Percentiles rank a stretch among this genome's conserved stretches.
Evolutionary conservation across 2,888 invertebrate genomes (phyloP).

Genomic region (Nebria brevicollis): DNA sequence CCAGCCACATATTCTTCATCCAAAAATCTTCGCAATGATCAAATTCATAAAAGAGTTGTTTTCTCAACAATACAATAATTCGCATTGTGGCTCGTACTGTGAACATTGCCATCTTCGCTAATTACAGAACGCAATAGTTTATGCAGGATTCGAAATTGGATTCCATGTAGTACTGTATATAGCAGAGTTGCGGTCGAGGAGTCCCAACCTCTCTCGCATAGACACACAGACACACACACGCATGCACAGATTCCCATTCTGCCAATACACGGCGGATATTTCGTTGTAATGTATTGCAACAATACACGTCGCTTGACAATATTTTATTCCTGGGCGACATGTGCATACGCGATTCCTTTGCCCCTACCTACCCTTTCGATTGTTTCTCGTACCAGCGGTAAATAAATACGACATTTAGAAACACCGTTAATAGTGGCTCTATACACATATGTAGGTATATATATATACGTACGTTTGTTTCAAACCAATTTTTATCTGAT

Average conservation of each 20-base stretch:
- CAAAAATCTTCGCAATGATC: no score
- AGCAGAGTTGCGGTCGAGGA: slow-evolving; percentile 33
- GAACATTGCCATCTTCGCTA: slow-evolving; percentile 37
- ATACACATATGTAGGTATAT: background rate
- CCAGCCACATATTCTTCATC: no score
- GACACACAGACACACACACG: background rate
- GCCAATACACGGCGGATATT: slow-evolving; percentile 43
- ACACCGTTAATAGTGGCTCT: slow-evolving; percentile 5
- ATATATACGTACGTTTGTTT: background rate
- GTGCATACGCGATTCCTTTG: slow-evolving; percentile 19
- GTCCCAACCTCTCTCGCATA: no score
- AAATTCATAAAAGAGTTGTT: no score
- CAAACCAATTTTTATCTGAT: slow-evolving; percentile 10
- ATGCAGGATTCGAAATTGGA: slow-evolving; percentile 46
- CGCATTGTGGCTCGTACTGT: background rate
- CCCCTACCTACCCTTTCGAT: background rate
- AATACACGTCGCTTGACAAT: slow-evolving; percentile 39
- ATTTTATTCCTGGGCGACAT: slow-evolving; percentile 43
- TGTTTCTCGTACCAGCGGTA: slow-evolving; percentile 18
- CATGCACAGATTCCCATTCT: slow-evolving; percentile 17
- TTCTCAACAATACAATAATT: no score
- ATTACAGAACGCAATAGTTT: slow-evolving; percentile 42
- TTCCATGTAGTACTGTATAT: slow-evolving; percentile 18
- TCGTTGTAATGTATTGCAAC: slow-evolving; percentile 46
- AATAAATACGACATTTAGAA: slow-evolving; percentile 32